phyloP scores from a whole-genome alignment of 1,140 invertebrate genomes.

The Magallana gigas region DNA sequence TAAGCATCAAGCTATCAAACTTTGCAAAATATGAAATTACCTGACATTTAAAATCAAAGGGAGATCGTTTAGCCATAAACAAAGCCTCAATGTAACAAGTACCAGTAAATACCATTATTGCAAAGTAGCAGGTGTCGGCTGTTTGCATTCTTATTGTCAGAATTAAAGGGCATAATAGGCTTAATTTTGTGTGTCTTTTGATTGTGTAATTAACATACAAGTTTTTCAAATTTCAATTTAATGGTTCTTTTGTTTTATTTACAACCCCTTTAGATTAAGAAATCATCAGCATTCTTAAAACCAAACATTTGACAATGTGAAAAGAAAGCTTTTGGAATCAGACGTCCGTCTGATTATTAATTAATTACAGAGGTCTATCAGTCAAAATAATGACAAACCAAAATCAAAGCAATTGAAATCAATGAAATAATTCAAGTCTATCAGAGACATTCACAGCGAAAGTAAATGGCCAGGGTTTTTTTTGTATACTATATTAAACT shows the following conservation, averaged over 20 bases:
- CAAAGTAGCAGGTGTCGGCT: too few relatives aligned
- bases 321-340: background rate
- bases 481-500: background rate
- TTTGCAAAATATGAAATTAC: too few relatives aligned
- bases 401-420: background rate
- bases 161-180: too few relatives aligned
- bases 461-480: background rate
- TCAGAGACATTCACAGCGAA: background rate
- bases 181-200: too few relatives aligned
- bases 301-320: slow-evolving; percentile 3
- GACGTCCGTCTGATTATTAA: background rate
- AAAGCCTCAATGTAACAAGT: too few relatives aligned
- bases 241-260: slow-evolving; percentile 19
- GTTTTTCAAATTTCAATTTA: slow-evolving; percentile 1
- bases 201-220: too few relatives aligned
- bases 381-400: background rate
- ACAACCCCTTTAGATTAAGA: background rate
- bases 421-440: background rate
- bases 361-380: slow-evolving; percentile 6
- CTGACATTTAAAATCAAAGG: too few relatives aligned
- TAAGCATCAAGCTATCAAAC: too few relatives aligned
- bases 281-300: slow-evolving; percentile 7
- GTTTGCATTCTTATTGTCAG: too few relatives aligned
- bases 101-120: too few relatives aligned
- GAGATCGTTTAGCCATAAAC: too few relatives aligned